Percentiles rank a stretch among this genome's conserved stretches.
phyloP scores from a whole-genome alignment of 1,140 invertebrate genomes.

The Phthorimaea operculella region DNA sequence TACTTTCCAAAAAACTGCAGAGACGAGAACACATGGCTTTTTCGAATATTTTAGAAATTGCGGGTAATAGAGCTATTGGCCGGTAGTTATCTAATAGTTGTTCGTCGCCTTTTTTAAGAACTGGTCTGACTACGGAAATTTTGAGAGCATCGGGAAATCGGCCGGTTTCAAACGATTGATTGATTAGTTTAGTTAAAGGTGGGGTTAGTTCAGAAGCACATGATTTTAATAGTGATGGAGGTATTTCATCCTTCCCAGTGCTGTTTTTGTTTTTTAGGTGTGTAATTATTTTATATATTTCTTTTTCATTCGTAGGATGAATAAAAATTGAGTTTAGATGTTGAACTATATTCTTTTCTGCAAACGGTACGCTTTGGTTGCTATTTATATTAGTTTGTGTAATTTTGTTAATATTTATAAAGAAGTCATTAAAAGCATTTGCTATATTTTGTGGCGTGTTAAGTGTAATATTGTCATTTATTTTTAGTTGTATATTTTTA shows the following conservation, averaged over 20 bases:
- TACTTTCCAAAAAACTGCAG: slow-evolving; percentile 5
- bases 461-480: neutral
- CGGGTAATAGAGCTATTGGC: neutral
- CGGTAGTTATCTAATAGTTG: neutral
- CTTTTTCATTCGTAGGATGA: neutral
- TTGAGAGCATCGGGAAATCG: neutral
- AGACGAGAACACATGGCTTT: neutral
- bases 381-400: neutral
- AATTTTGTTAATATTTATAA: neutral
- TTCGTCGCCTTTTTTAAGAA: slow-evolving; percentile 7
- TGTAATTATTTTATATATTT: neutral
- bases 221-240: neutral
- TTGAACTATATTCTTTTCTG: neutral
- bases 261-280: neutral
- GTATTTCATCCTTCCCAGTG: neutral
- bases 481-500: slow-evolving; percentile 4
- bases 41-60: neutral
- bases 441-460: neutral
- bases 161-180: neutral
- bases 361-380: neutral
- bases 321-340: neutral
- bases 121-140: neutral
- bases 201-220: neutral
- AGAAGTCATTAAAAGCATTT: slow-evolving; percentile 1
- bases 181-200: slow-evolving; percentile 1